Percentiles rank a stretch among this genome's conserved stretches.
phyloP scores from a whole-genome alignment of 2,113 vertebrate species.

The Alces alces region DNA sequence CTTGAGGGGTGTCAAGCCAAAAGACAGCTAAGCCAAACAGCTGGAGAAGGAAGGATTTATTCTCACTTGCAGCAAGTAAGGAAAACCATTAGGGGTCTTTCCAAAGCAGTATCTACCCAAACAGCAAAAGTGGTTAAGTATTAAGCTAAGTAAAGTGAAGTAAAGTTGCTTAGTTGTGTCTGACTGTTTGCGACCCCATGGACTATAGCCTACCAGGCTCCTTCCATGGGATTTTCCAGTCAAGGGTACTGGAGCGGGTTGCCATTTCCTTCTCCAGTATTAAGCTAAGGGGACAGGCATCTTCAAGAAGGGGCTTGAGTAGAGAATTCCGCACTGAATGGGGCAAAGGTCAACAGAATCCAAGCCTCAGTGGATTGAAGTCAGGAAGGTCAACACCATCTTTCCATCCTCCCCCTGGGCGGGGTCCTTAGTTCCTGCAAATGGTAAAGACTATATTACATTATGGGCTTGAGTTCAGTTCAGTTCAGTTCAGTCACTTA shows the following conservation, averaged over 20 bases:
- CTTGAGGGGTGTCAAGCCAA: neutral
- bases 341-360: neutral
- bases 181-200: no score
- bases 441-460: neutral
- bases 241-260: no score
- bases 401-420: neutral
- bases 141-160: neutral
- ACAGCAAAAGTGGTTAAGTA: neutral
- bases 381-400: neutral
- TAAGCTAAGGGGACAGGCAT: neutral
- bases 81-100: neutral
- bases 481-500: neutral
- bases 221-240: no score
- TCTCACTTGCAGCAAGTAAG: neutral
- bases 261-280: neutral
- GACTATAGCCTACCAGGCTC: no score
- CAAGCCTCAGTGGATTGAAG: neutral
- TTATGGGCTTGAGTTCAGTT: neutral
- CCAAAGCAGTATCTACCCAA: neutral
- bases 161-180: no score
- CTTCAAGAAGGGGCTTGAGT: neutral
- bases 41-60: no score
- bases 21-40: neutral
- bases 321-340: neutral
- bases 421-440: neutral